These are phyloP conservation scores for Carcharodon carcharias DNA, from an alignment of 2,797 vertebrate species.

Conservation along the genomic window DNA sequence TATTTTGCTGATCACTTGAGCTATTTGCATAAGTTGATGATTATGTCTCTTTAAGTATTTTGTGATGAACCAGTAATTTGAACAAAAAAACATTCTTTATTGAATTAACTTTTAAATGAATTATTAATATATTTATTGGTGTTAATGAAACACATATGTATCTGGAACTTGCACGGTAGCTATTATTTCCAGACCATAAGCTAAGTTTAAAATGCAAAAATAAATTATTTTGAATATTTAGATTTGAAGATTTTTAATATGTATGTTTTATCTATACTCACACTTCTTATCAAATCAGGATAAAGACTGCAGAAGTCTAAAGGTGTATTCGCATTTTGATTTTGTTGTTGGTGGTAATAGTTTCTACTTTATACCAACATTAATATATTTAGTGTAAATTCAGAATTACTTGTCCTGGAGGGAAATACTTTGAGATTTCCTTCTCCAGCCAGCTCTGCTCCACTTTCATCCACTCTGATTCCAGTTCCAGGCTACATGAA, in stretches of 20 bases:
- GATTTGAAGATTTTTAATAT: neutral
- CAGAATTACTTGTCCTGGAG: neutral
- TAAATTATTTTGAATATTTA: neutral
- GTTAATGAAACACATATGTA: neutral
- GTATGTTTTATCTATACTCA: neutral
- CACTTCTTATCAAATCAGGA: too few species aligned
- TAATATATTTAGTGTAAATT: neutral
- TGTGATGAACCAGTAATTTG: neutral
- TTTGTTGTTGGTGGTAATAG: neutral
- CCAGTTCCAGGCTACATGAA: neutral
- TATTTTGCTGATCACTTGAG: neutral
- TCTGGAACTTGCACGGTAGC: neutral
- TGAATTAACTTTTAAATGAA: neutral
- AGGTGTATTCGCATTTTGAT: neutral
- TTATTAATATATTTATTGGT: neutral
- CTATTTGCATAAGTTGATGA: neutral
- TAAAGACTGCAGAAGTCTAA: neutral
- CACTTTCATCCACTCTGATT: neutral
- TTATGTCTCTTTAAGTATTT: neutral
- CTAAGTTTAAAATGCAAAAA: neutral
- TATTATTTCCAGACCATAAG: neutral
- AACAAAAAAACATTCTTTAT: neutral
- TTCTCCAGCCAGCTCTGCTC: neutral
- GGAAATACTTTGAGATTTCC: neutral
- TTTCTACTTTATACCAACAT: neutral